phyloP scores from a whole-genome alignment of 2,113 vertebrate species.

The Salvelinus sp. region DNA sequence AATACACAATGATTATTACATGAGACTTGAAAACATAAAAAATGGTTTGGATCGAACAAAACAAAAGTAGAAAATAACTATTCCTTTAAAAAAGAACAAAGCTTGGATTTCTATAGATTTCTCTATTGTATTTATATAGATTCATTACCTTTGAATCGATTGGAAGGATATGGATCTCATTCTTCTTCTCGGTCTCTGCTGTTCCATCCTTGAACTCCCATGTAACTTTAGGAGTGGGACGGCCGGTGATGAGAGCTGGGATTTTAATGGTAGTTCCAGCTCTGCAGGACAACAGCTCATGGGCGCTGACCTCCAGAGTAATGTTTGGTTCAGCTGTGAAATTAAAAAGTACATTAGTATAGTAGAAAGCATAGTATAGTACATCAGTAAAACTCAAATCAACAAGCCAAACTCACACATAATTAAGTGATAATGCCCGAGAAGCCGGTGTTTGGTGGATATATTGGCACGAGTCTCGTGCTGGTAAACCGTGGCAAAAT shows the following conservation, averaged over 20 bases:
- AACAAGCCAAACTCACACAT: too few species aligned
- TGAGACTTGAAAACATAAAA: neutral
- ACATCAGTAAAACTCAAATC: neutral
- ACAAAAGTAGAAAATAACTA: neutral
- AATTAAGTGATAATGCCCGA: too few species aligned
- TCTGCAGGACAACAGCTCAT: conserved; percentile 83
- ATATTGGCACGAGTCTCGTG: too few species aligned
- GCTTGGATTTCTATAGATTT: neutral
- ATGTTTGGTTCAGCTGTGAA: conserved; percentile 86
- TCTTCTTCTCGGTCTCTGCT: conserved; percentile 86
- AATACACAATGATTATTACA: neutral
- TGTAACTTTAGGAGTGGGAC: conserved; percentile 86
- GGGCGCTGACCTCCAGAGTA: conserved; percentile 82
- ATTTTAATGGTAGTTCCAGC: conserved; percentile 88
- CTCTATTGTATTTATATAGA: neutral
- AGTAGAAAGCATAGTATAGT: neutral
- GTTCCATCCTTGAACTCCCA: conserved; percentile 93
- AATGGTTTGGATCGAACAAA: too few species aligned
- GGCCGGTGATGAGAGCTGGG: conserved; percentile 83
- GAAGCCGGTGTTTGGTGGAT: too few species aligned
- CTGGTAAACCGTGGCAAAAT: too few species aligned
- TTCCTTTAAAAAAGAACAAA: neutral
- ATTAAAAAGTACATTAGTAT: conserved; percentile 9
- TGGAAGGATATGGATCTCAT: conserved; percentile 88
- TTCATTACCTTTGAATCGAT: conserved; percentile 85